Conservation (phyloP, 1,140 invertebrate genomes). For the Pseudomyrmex concolor region DNA sequence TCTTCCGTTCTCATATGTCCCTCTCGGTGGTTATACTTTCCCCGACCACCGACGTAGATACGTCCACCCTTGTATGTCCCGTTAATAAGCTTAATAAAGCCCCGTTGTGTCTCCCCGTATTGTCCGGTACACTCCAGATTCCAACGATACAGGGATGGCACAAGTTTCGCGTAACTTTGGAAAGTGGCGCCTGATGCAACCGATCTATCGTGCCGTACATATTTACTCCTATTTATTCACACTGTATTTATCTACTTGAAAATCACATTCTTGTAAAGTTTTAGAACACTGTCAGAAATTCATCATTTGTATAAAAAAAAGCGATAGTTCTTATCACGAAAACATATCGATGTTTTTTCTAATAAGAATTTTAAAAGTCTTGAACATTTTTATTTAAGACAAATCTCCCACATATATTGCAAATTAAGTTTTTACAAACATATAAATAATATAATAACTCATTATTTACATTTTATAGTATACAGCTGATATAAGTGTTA, state of each 20-base stretch:
- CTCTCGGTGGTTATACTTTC: constrained; percentile 68
- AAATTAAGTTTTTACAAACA: background rate
- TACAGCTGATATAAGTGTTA: background rate
- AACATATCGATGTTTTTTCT: background rate
- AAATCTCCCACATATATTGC: background rate
- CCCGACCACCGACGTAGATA: constrained; percentile 68
- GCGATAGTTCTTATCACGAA: background rate
- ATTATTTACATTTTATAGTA: background rate
- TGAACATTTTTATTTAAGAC: background rate
- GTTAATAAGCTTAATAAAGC: constrained; percentile 82
- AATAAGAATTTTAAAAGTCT: background rate
- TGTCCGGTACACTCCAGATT: constrained; percentile 71
- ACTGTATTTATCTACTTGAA: background rate
- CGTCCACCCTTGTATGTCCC: constrained; percentile 71
- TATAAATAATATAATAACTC: background rate
- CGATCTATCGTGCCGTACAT: background rate
- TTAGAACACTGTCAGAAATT: too few relatives aligned
- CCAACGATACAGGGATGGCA: constrained; percentile 72
- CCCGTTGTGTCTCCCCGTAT: constrained; percentile 63
- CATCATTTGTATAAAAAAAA: background rate
- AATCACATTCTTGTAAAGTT: background rate
- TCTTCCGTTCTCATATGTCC: constrained; percentile 60
- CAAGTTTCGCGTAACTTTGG: constrained; percentile 58
- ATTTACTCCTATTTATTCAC: background rate
- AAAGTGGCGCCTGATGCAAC: background rate